Conservation (phyloP, 2,797 vertebrate genomes). For the Apogon talboti region DNA sequence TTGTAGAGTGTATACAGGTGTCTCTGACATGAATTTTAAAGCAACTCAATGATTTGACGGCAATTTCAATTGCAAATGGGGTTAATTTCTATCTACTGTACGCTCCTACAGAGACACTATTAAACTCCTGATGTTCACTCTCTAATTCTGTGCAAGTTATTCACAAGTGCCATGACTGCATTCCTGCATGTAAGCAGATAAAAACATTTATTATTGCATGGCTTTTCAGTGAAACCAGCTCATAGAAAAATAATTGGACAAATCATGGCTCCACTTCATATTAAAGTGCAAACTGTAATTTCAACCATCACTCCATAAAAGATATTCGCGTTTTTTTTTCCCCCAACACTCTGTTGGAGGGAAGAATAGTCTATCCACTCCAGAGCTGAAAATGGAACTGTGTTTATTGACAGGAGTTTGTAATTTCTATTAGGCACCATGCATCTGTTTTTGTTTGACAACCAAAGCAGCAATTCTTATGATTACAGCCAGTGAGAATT, state of each 20-base stretch:
- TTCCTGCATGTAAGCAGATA: slow-evolving; percentile 33
- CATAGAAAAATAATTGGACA: slow-evolving; percentile 31
- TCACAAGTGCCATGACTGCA: slow-evolving; percentile 1
- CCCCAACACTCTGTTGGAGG: slow-evolving; percentile 21
- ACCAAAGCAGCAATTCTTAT: slow-evolving; percentile 32
- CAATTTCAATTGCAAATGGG: slow-evolving; percentile 26
- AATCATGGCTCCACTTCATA: slow-evolving; percentile 46
- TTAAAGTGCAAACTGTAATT: slow-evolving; percentile 42
- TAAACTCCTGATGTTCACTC: slow-evolving; percentile 32
- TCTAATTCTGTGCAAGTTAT: slow-evolving; percentile 2
- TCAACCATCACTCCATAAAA: slow-evolving; percentile 20
- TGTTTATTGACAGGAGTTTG: slow-evolving; percentile 49
- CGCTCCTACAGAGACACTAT: slow-evolving; percentile 16
- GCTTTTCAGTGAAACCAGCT: slow-evolving; percentile 23
- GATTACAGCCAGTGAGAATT: slow-evolving; percentile 33
- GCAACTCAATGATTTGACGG: neutral
- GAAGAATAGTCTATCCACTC: slow-evolving; percentile 35
- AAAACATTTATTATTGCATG: slow-evolving; percentile 25
- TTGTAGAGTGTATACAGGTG: slow-evolving; percentile 42
- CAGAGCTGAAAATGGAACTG: slow-evolving; percentile 31
- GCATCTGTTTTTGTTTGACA: slow-evolving; percentile 61
- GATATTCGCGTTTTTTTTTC: slow-evolving; percentile 26
- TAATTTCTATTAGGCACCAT: slow-evolving; percentile 43
- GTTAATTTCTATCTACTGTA: slow-evolving; percentile 18
- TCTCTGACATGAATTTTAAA: slow-evolving; percentile 1